Evolutionary conservation across 2,888 invertebrate species (phyloP), one percentile per base, ranked within the genome.

Genomic region (Trissolcus japonicus): DNA sequence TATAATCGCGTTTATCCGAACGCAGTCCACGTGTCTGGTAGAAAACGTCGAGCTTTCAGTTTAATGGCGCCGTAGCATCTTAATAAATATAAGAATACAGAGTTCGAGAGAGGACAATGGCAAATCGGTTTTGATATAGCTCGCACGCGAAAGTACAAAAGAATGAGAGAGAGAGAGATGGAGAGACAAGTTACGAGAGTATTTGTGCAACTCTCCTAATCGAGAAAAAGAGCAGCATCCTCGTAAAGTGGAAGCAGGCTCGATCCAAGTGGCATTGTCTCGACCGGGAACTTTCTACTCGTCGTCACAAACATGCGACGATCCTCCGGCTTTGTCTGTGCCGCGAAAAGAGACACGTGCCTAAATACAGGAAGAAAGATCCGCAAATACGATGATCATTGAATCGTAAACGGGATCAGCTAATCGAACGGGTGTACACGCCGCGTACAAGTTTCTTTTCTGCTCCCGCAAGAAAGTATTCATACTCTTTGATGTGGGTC

Each of bases 331-430:
- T 78, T 72, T 69, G 78, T 80, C 80, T 79, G 67, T 77, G 76
- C 69, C 68, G 50, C 62, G 54, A 79, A 57, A 65, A 75, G 81
- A 35, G 14, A 80, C 82, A 79, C 83, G 83, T 83, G 84, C 83
- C 82, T 82, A 84, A 85, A 82, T 83, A 79, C 82, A 83, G 84
- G 84, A 83, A 84, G 83, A 85, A 86, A 85, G 85, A 82, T 81
- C 78, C 68, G 60, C 43, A 59, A 56, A 51, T 35, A 35, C 60
- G 66, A 35, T 16, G 77, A 78, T 80, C 80, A 61, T 61, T 80
- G 76, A 65, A 78, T 81, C 75, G 81, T 68, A 82, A 83, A 83
- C 79, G 80, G 35, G 76, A 79, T 75, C 79, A 19, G 16, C 60
- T 63, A 60, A 71, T 74, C 66, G 56, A 55, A 74, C 55, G 55